A percentile compares a stretch with the other conserved stretches of the same genome.
Conservation (phyloP, 2,113 vertebrate genomes). For the Neoarius graeffei region DNA sequence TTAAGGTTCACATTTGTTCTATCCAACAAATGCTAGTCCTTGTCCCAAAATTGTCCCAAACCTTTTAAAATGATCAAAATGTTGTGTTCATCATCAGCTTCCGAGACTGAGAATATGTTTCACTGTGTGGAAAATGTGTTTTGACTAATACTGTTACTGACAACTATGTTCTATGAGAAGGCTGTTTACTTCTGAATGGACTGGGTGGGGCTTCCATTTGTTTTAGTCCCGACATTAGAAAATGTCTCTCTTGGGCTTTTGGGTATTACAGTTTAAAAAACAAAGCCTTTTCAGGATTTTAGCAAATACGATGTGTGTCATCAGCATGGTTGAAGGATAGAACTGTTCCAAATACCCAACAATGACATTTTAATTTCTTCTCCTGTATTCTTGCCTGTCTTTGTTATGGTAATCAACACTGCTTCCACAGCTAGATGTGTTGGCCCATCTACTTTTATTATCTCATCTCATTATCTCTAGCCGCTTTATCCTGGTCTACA, state of each 20-base stretch:
- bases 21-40: conserved; percentile 66
- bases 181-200: conserved; percentile 36
- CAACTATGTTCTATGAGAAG: background rate
- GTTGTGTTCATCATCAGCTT: background rate
- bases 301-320: background rate
- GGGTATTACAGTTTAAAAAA: background rate
- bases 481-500: too few relatives aligned
- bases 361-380: background rate
- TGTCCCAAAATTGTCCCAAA: conserved; percentile 54
- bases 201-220: background rate
- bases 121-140: background rate
- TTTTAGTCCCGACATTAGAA: background rate
- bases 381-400: background rate
- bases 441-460: background rate
- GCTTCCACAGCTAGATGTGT: background rate
- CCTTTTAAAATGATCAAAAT: background rate
- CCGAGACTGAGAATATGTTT: background rate
- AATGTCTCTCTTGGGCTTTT: background rate
- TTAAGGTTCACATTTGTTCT: conserved; percentile 61
- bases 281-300: background rate
- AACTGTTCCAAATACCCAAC: background rate
- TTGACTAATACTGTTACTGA: conserved; percentile 43
- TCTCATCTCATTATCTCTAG: too few relatives aligned
- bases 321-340: background rate
- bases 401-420: background rate